Evolutionary conservation across 2,797 vertebrate genomes (phyloP), one percentile per base, ranked within the genome.

Genomic region (Gymnoscopelus braueri): DNA sequence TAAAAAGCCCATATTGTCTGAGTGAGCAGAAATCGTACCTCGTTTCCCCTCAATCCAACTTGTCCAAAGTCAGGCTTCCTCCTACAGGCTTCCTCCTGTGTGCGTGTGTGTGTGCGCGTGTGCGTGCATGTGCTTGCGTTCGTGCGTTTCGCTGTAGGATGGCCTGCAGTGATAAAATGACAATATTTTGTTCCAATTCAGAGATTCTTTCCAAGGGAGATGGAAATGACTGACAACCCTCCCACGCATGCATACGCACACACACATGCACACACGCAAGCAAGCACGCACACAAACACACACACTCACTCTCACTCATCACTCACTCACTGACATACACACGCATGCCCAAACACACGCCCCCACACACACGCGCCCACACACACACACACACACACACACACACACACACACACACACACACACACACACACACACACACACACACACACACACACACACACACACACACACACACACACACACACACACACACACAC

Each of bases 31-130:
- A 91, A 89, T 67, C 58, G 62, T 63, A 60, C 84, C 79, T 90
- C 67, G 75, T 87, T 89, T 89, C 77, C 77, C 60, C 79, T 86
- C 84, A 85, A 77, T 87, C 87, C 83, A 87, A 87, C 87, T 89
- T 83, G 81, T 88, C 87, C 83, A 85, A 91, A 88, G 84, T 85
- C 83, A 78, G 81, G 47, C 76, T 74, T 66, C 65, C 53, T 65
- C 54, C 67, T 66, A 67, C 83, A 78, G 81, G 47, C 76, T 73
- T 66, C 65, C 53, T 65, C 54, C 67, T 65, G 39, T 44, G 39
- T 10, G 39, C 2, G 39, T 44, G 39, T 39, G 39, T 9, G 39
- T 39, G 39, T 39, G 39, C 9, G 39, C 8, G 39, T 9, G 39
- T 39, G 39, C 8, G 14, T 63, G 10, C 32, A 39, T 56, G 39